Evolutionary conservation across 2,113 vertebrate genomes (phyloP).

Genomic region (Aptenodytes patagonicus): DNA sequence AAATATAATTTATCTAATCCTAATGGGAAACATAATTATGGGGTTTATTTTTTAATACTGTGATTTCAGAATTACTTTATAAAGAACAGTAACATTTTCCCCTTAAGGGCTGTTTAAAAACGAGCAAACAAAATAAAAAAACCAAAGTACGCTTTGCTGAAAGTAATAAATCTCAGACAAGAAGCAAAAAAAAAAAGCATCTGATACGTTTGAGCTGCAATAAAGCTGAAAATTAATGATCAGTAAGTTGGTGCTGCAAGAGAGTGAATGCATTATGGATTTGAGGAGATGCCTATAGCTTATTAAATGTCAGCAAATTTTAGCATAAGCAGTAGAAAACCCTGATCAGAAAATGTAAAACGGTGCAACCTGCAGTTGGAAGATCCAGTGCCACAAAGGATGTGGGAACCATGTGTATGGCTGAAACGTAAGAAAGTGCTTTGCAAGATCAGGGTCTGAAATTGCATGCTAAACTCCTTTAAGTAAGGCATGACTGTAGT

Average conservation of each 20-base stretch:
- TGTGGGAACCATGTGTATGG: not conserved
- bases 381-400: not conserved
- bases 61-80: constrained; percentile 7
- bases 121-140: not conserved
- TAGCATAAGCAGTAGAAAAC: not conserved
- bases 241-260: constrained; percentile 18
- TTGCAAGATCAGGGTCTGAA: not conserved
- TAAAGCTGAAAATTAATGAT: constrained; percentile 61
- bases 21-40: constrained; percentile 39
- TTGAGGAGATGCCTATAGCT: not conserved
- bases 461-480: not conserved
- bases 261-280: constrained; percentile 19
- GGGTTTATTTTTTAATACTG: constrained; percentile 41
- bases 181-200: not conserved
- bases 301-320: constrained; percentile 38
- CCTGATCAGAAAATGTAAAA: not conserved
- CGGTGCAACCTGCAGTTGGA: not conserved
- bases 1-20: constrained; percentile 43
- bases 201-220: not conserved
- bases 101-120: constrained; percentile 7
- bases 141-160: not conserved
- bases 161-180: constrained; percentile 40
- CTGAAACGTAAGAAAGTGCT: not conserved
- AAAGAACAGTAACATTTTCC: not conserved
- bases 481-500: not conserved